Base-by-base conservation (phyloP, 1,140 invertebrate genomes). In the Brachionus manjavacas region DNA sequence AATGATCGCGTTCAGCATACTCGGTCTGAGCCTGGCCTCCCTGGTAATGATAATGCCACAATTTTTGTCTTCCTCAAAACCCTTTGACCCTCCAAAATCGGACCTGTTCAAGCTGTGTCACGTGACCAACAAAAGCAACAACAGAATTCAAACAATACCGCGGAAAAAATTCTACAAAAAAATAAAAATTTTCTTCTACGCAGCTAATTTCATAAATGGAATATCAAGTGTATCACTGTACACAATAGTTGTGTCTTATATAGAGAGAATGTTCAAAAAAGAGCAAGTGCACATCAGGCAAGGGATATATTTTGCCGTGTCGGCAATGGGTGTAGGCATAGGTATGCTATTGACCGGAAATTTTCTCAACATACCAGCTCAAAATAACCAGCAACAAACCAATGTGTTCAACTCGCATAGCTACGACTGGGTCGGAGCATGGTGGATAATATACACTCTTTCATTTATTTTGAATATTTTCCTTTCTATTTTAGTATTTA, bases 391-490 rank as follows among this genome's bases (percentile, higher is more conserved):
- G 2, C 16, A 60, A 60, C 41, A 49, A 49, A 25, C 1, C 3
- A 0, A 0, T 8, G 20, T 25, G 14, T 35, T 41, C 14, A 25
- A 14, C 12, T 20, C 31, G 20, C 28, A 81, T n/a, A 60, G 39
- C 35, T 41, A 28, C 43, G 60, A 81, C 28, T 64, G 79, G 79
- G 35, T 81, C 9, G 79, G 79, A 39, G 79, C 79, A 11, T 81
- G 79, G 79, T 81, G 79, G 79, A 81, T 81, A 20, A 81, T 81
- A 25, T 81, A 81, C 25, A 39, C 60, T 25, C 60, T 81, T 0
- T 60, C 52, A 64, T 28, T 46, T 25, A 31, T 23, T 12, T 11
- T 64, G 28, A 81, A 81, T 64, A 31, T 60, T 39, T n/a, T 81
- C 9, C 7, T 81, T 2, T 60, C 52, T 3, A 11, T 81, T 81